Percentiles rank a stretch among this genome's conserved stretches.
Evolutionary conservation across 2,888 invertebrate species (phyloP).

Genomic region (Aporophyla nigra): DNA sequence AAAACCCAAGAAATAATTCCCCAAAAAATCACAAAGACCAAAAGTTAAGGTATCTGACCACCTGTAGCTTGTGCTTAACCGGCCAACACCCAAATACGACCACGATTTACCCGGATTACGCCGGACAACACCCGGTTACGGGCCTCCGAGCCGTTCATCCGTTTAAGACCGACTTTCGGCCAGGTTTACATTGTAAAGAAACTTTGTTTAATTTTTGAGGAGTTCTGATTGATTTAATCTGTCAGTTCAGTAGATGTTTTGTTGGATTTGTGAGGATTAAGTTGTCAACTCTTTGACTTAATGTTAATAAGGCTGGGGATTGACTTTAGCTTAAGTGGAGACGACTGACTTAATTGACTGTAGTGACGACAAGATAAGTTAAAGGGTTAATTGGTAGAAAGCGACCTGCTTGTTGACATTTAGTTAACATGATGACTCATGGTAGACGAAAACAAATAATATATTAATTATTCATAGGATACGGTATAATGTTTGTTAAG

Average conservation of each 20-base stretch:
- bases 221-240: conserved; percentile 35
- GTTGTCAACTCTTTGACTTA: conserved; percentile 31
- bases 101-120: conserved; percentile 66
- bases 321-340: conserved; percentile 8
- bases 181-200: conserved; percentile 56
- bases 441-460: too few species aligned
- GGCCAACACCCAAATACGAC: conserved; percentile 54
- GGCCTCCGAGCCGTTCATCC: conserved; percentile 48
- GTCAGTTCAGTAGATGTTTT: conserved; percentile 21
- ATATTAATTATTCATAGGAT: too few species aligned
- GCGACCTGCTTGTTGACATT: neutral
- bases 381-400: neutral
- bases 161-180: conserved; percentile 51
- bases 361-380: neutral
- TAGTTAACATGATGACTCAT: neutral
- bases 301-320: conserved; percentile 34
- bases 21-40: conserved; percentile 50
- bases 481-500: too few species aligned
- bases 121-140: conserved; percentile 60
- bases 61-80: conserved; percentile 64
- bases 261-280: conserved; percentile 26
- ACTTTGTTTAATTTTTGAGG: conserved; percentile 51
- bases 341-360: conserved; percentile 18
- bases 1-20: conserved; percentile 41
- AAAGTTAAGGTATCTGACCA: conserved; percentile 45